Conservation (phyloP, 2,113 vertebrate species). For the Nesoenas mayeri region DNA sequence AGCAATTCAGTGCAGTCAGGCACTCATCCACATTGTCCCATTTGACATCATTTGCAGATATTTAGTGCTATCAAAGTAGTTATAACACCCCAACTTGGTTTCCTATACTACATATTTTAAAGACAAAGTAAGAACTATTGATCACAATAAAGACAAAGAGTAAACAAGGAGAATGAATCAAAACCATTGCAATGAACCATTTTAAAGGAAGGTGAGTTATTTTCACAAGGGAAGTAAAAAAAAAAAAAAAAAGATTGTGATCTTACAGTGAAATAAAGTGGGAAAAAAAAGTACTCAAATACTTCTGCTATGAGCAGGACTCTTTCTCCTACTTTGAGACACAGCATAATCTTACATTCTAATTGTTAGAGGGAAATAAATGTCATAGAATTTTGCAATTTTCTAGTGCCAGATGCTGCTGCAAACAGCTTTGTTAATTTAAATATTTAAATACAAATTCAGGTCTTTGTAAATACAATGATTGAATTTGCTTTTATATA, state of each 20-base stretch:
- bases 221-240: background rate
- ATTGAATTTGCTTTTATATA: background rate
- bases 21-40: background rate
- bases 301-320: background rate
- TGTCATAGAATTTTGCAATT: background rate
- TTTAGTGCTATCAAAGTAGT: background rate
- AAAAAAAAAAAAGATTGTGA: background rate
- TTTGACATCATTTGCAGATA: background rate
- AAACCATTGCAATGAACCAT: background rate
- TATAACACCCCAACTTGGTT: background rate
- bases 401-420: background rate
- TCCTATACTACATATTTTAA: background rate
- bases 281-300: background rate
- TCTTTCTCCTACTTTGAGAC: background rate
- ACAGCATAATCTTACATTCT: background rate
- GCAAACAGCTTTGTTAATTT: background rate
- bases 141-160: background rate
- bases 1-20: background rate
- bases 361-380: background rate
- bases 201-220: background rate
- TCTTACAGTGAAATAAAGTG: background rate
- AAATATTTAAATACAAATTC: background rate
- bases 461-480: background rate
- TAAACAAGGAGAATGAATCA: background rate
- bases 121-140: background rate